These are phyloP conservation scores for Nomada flava DNA, from an alignment of 2,888 invertebrate species.

Conservation along the genomic window DNA sequence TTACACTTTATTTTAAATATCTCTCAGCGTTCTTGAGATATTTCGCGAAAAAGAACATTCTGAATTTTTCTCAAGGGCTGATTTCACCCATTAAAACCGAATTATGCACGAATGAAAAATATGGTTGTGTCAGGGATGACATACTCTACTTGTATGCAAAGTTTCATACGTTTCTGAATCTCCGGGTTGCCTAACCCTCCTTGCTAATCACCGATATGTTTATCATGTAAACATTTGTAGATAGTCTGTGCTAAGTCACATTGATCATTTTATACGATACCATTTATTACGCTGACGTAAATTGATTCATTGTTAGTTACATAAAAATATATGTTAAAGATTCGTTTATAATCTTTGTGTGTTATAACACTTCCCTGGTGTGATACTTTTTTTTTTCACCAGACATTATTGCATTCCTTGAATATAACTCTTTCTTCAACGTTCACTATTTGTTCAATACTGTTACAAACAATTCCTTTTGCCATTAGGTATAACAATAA, in stretches of 20 bases:
- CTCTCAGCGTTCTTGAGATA: too few species aligned
- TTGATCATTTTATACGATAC: conserved; percentile 15
- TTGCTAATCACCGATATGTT: background rate
- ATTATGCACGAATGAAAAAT: too few species aligned
- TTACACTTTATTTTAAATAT: too few species aligned
- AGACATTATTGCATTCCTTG: conserved; percentile 31
- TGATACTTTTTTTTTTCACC: conserved; percentile 4
- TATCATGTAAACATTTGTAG: conserved; percentile 5
- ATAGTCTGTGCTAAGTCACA: conserved; percentile 43
- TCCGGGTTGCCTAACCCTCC: background rate
- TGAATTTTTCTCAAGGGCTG: too few species aligned
- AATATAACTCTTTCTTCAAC: conserved; percentile 10
- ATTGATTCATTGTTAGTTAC: conserved; percentile 14
- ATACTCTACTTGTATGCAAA: background rate
- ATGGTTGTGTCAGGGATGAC: too few species aligned
- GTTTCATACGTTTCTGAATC: background rate
- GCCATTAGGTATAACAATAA: conserved; percentile 22
- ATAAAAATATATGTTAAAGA: conserved; percentile 13
- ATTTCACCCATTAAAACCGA: too few species aligned
- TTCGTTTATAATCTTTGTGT: conserved; percentile 21
- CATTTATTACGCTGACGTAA: conserved; percentile 14
- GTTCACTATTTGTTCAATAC: conserved; percentile 24
- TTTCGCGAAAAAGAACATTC: too few species aligned
- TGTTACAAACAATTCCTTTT: conserved; percentile 26
- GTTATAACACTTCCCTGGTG: conserved; percentile 9